These are phyloP conservation scores for Caenorhabditis angaria DNA, from an alignment of 2,888 invertebrate genomes.

Conservation along the genomic window DNA sequence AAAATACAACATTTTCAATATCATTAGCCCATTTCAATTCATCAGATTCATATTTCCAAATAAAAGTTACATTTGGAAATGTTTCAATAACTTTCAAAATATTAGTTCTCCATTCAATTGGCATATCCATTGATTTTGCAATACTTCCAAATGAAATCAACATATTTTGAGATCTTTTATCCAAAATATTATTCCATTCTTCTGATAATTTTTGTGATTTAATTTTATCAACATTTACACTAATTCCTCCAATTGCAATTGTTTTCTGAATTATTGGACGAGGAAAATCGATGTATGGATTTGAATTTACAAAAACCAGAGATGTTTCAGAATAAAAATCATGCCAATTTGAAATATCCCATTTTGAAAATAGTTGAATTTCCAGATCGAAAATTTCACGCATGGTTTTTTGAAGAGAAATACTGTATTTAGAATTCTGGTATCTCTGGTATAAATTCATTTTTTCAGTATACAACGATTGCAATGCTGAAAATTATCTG, in stretches of 20 bases:
- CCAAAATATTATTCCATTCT: conserved; percentile 12
- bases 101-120: conserved; percentile 13
- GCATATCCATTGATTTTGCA: conserved; percentile 21
- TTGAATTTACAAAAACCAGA: background rate
- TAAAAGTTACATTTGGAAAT: conserved; percentile 31
- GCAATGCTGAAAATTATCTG: too few species aligned
- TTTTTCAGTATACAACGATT: too few species aligned
- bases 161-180: conserved; percentile 6
- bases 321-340: background rate
- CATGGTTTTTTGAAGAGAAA: background rate
- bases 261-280: conserved; percentile 22
- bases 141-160: conserved; percentile 38
- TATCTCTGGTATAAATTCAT: too few species aligned
- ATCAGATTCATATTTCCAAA: conserved; percentile 39
- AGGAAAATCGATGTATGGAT: conserved; percentile 44
- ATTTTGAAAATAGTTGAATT: background rate
- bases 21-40: conserved; percentile 14
- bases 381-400: background rate
- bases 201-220: conserved; percentile 11
- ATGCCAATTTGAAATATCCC: background rate
- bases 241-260: conserved; percentile 17
- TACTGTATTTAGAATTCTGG: background rate
- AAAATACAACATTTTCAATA: conserved; percentile 22
- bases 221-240: conserved; percentile 23
- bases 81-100: conserved; percentile 18